Conservation (phyloP, 2,888 invertebrate species). For the Drosophila algonquin region DNA sequence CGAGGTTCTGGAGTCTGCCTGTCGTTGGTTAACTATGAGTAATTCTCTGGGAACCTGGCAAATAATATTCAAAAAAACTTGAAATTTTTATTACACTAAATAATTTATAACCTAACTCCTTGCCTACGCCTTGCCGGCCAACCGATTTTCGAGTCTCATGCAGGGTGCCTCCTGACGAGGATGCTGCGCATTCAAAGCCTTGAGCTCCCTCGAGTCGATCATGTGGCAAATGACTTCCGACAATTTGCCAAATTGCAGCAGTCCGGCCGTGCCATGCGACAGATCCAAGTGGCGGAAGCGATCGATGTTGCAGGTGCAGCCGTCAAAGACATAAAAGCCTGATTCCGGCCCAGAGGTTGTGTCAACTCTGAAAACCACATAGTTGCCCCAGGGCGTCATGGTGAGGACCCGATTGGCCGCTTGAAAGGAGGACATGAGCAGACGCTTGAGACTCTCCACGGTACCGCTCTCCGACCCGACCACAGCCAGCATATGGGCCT, state of each 20-base stretch:
- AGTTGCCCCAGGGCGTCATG: conserved; percentile 83
- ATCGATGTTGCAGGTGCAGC: conserved; percentile 82
- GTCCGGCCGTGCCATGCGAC: conserved; percentile 81
- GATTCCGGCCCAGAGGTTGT: background rate
- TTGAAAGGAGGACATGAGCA: conserved; percentile 75
- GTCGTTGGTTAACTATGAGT: too few relatives aligned
- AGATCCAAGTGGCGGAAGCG: conserved; percentile 82
- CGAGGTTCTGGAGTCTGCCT: too few relatives aligned
- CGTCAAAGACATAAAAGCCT: conserved; percentile 72
- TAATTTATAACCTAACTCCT: background rate
- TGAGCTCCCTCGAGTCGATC: conserved; percentile 66
- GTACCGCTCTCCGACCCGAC: conserved; percentile 83
- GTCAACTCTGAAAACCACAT: conserved; percentile 73
- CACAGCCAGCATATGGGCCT: conserved; percentile 75
- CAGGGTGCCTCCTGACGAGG: conserved; percentile 12
- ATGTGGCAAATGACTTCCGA: conserved; percentile 74
- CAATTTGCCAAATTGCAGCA: conserved; percentile 71
- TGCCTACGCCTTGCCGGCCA: conserved; percentile 2
- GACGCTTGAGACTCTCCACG: conserved; percentile 75
- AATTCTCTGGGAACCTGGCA: too few relatives aligned
- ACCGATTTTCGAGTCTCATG: background rate
- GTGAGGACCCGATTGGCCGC: conserved; percentile 80
- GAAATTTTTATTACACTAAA: conserved; percentile 1
- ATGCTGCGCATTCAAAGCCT: conserved; percentile 28
- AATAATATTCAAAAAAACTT: background rate